Conservation (phyloP, 2,797 vertebrate genomes). For the Microcaecilia unicolor region DNA sequence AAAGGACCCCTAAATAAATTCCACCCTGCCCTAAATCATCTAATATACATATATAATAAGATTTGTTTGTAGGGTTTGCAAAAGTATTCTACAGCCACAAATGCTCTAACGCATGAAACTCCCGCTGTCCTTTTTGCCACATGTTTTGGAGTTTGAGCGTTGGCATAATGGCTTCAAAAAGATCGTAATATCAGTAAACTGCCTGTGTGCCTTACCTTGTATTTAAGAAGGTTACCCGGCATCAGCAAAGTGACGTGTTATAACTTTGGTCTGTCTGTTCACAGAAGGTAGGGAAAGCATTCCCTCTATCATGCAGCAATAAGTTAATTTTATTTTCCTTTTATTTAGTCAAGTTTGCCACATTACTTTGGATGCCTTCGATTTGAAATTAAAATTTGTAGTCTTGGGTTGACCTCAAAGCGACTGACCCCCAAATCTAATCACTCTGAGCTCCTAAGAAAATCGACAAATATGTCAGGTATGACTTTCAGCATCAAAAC, state of each 20-base stretch:
- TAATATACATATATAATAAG: too few relatives aligned
- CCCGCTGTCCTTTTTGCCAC: constrained; percentile 12
- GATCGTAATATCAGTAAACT: constrained; percentile 30
- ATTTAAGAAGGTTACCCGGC: constrained; percentile 57
- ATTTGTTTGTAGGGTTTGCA: constrained; percentile 38
- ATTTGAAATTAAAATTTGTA: constrained; percentile 64
- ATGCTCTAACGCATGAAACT: constrained; percentile 24
- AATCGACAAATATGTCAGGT: constrained; percentile 60
- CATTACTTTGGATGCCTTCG: constrained; percentile 39
- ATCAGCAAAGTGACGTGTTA: constrained; percentile 46
- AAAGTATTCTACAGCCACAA: constrained; percentile 28
- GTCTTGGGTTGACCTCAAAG: constrained; percentile 53
- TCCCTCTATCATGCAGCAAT: constrained; percentile 18
- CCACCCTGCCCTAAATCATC: too few relatives aligned
- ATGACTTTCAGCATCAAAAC: constrained; percentile 40
- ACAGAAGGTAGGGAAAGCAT: constrained; percentile 32
- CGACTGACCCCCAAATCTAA: constrained; percentile 63
- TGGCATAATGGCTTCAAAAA: constrained; percentile 21
- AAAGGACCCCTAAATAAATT: too few relatives aligned
- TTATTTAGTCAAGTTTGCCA: constrained; percentile 39
- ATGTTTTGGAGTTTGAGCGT: constrained; percentile 30
- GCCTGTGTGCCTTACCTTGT: constrained; percentile 24
- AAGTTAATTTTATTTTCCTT: constrained; percentile 37
- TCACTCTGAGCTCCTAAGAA: constrained; percentile 47
- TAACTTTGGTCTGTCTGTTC: constrained; percentile 26